Base-by-base conservation (phyloP, 1,140 invertebrate species). In the Drusus annulatus region DNA sequence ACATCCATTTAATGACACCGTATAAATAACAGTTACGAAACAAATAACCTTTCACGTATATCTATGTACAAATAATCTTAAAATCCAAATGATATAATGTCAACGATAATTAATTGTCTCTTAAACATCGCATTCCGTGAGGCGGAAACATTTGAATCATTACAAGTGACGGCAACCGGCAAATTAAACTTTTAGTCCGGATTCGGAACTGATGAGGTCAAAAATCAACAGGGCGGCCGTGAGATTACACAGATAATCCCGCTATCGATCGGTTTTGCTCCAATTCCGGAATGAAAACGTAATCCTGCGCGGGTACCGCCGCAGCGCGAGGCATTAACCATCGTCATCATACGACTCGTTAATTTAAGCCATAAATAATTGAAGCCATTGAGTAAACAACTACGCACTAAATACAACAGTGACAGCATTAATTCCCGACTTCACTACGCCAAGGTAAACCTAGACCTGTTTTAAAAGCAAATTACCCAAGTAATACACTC, bases 331-430 rank as follows among this genome's bases (percentile, higher is more conserved):
- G 36, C 36, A 13, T 13, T 13, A 10, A 45, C 36, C 36, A 17
- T 13, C 65, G 16, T 69, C 65, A 69, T 63, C 65, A 69, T 36
- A 69, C 65, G 36, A 69, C 16, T 69, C 65, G 21, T 69, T 69
- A 69, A 69, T 45, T 69, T 69, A 17, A 50, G n/a, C 65, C 65
- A 50, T 69, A 17, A 45, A 69, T 69, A 69, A 69, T 69, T 69
- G 65, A 23, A 69, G 36, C 31, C 23, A 69, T 69, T 69, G 31
- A 45, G 36, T 13, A 69, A 69, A 69, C 31, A 69, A 45, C 36
- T 69, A 3, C 19, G 36, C 28, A 65, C 16, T 65, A 65, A 60
- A 65, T 28, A 65, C 62, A 16, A 65, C 28, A 28, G 60, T 63
- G 23, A 63, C 60, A 63, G 23, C 3, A 16, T 63, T 63, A 25